These are phyloP conservation scores for Etia nguti DNA, from an alignment of 2,113 vertebrate genomes.

Conservation along the genomic window DNA sequence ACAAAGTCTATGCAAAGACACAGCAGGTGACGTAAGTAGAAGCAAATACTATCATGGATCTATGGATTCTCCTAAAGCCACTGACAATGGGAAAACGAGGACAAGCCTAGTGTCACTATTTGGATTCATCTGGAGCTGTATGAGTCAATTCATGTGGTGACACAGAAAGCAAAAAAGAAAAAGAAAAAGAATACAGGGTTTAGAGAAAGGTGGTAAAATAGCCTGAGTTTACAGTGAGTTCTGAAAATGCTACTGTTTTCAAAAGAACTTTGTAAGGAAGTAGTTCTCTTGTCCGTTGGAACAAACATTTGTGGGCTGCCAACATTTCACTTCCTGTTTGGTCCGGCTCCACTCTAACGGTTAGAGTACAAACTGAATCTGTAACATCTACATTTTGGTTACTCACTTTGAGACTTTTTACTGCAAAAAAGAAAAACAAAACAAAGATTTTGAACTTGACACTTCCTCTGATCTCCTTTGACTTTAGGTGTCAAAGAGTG, in stretches of 20 bases:
- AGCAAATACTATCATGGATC: neutral
- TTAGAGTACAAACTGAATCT: neutral
- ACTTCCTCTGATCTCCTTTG: neutral
- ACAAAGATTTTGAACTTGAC: neutral
- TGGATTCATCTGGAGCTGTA: neutral
- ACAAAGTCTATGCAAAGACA: neutral
- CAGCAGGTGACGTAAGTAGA: neutral
- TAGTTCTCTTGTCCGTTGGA: neutral
- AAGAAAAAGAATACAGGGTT: neutral
- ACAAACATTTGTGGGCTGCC: neutral
- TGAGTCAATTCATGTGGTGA: neutral
- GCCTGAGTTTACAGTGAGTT: neutral
- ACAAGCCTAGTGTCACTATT: neutral
- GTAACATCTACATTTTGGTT: neutral
- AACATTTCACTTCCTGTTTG: neutral
- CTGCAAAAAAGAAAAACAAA: neutral
- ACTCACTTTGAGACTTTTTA: neutral
- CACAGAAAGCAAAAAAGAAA: neutral
- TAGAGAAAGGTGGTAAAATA: neutral
- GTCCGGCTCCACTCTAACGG: neutral
- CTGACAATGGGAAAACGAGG: neutral
- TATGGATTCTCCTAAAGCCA: neutral
- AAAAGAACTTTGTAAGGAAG: neutral
- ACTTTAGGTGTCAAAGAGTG: conserved; percentile 6
- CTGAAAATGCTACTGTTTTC: neutral